These are phyloP conservation scores for Pectinophora gossypiella DNA, from an alignment of 1,140 invertebrate genomes.

Conservation along the genomic window DNA sequence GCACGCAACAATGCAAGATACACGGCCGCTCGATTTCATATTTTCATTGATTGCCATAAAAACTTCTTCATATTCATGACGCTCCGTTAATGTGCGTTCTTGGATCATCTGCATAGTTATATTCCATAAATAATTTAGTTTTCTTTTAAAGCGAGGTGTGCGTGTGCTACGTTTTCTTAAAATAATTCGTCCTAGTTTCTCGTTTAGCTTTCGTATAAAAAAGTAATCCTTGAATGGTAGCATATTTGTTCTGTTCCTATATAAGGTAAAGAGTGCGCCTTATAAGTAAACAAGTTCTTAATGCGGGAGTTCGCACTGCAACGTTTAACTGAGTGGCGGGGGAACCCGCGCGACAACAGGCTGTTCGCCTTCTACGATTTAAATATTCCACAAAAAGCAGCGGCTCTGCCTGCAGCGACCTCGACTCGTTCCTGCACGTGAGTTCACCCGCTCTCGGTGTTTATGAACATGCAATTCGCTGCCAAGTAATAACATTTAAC, in stretches of 20 bases:
- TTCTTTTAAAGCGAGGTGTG: no score
- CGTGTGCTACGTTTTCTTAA: conserved; percentile 5
- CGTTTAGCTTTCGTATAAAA: conserved; percentile 28
- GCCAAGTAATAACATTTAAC: conserved; percentile 4
- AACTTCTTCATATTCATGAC: conserved; percentile 10
- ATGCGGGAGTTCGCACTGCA: conserved; percentile 58
- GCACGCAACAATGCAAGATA: conserved; percentile 7
- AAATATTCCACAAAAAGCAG: conserved; percentile 37
- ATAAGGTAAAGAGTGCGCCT: conserved; percentile 44
- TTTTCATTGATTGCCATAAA: conserved; percentile 9
- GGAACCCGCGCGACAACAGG: conserved; percentile 33
- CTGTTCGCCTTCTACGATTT: conserved; percentile 37
- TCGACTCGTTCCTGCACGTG: conserved; percentile 16
- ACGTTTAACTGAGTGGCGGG: conserved; percentile 44
- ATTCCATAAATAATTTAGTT: no score
- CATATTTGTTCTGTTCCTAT: conserved; percentile 45
- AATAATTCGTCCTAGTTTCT: conserved; percentile 28
- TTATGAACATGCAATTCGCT: conserved; percentile 33
- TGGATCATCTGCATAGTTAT: no score
- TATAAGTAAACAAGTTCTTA: conserved; percentile 65
- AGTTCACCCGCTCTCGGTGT: conserved; percentile 26
- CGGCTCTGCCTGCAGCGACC: conserved; percentile 19
- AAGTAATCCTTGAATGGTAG: conserved; percentile 55
- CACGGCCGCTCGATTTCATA: conserved; percentile 11
- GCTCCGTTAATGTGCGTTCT: conserved; percentile 6